These are phyloP conservation scores for Tromatobia lineatoria DNA, from an alignment of 2,888 invertebrate genomes.

Conservation along the genomic window DNA sequence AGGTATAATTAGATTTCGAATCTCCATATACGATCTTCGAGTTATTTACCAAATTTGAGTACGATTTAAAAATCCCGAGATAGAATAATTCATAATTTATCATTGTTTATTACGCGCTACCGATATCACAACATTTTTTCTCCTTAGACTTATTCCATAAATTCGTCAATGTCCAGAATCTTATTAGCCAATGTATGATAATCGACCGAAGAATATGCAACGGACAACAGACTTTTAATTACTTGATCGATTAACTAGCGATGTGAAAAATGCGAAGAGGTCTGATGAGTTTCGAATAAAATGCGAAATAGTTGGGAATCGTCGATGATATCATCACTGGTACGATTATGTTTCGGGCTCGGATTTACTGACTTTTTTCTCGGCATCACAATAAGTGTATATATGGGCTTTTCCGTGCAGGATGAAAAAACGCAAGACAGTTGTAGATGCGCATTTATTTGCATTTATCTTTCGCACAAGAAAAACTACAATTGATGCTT, in stretches of 20 bases:
- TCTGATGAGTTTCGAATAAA: not conserved
- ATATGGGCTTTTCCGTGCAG: not conserved
- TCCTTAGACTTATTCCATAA: no score
- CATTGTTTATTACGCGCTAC: no score
- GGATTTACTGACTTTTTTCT: not conserved
- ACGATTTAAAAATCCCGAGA: no score
- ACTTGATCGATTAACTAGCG: not conserved
- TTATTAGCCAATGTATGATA: not conserved
- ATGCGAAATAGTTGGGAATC: conserved; percentile 8
- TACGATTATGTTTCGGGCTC: not conserved
- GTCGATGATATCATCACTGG: conserved; percentile 12
- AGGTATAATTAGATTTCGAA: no score
- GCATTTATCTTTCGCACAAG: not conserved
- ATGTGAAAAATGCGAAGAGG: not conserved
- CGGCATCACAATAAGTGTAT: conserved; percentile 42
- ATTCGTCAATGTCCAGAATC: not conserved
- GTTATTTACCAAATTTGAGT: no score
- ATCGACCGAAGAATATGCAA: not conserved
- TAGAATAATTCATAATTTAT: no score
- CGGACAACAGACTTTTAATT: not conserved
- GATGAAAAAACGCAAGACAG: not conserved
- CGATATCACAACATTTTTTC: no score
- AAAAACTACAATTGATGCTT: not conserved
- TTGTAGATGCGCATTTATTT: not conserved
- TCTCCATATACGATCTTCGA: no score